Evolutionary conservation across 2,888 invertebrate genomes (phyloP).

Genomic region (Leptopilina myrica): DNA sequence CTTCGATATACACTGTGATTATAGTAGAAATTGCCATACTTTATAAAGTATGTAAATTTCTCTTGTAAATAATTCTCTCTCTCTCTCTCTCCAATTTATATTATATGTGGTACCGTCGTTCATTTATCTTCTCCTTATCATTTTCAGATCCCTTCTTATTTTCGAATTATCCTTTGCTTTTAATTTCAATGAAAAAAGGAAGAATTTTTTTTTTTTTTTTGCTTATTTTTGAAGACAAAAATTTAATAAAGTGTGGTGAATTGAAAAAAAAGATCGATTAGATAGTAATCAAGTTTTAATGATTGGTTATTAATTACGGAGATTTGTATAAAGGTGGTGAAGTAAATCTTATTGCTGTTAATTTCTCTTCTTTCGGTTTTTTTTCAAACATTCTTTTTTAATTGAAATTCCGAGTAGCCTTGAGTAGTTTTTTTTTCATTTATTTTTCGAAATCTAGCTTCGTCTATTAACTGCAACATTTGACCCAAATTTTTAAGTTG

Average conservation of each 20-base stretch:
- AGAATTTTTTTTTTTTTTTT: neutral
- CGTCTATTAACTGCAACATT: too few species aligned
- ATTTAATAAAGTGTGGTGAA: neutral
- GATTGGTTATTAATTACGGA: neutral
- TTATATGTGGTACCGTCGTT: neutral
- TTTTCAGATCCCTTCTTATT: slow-evolving; percentile 5
- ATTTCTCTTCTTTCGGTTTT: neutral
- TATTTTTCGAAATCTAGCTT: too few species aligned
- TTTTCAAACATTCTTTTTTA: neutral
- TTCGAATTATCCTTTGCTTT: neutral
- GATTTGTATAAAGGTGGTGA: neutral
- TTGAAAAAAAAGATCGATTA: neutral
- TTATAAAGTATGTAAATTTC: slow-evolving; percentile 40
- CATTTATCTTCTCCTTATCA: slow-evolving; percentile 38
- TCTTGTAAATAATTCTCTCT: slow-evolving; percentile 12
- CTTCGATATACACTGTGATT: slow-evolving; percentile 38
- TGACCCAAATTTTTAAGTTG: too few species aligned
- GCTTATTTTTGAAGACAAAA: neutral
- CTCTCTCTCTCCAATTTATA: neutral
- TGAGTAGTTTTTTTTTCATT: too few species aligned
- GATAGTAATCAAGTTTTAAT: neutral
- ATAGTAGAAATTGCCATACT: slow-evolving; percentile 39
- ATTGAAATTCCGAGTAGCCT: too few species aligned
- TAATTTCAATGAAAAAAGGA: neutral
- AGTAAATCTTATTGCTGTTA: too few species aligned